Conservation (phyloP, 2,797 vertebrate genomes). For the Pristis pectinata region DNA sequence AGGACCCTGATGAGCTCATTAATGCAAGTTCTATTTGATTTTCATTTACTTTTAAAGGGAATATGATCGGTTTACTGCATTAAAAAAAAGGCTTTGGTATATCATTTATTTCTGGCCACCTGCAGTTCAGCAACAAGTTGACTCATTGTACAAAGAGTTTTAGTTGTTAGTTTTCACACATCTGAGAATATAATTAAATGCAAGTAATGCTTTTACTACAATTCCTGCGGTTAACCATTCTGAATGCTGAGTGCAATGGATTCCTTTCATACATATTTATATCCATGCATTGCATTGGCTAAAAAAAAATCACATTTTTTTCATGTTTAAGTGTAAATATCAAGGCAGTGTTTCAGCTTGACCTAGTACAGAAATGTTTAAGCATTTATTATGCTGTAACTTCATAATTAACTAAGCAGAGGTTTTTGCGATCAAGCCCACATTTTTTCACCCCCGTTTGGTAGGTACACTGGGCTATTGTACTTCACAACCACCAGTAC, state of each 20-base stretch:
- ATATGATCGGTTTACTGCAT: slow-evolving; percentile 8
- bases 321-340: background rate
- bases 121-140: background rate
- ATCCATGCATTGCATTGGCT: background rate
- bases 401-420: background rate
- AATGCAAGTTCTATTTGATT: slow-evolving; percentile 56
- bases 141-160: background rate
- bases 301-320: background rate
- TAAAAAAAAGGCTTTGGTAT: background rate
- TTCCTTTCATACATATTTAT: background rate
- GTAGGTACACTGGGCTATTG: background rate
- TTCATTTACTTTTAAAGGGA: slow-evolving; percentile 24
- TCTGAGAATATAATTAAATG: background rate
- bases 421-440: background rate
- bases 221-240: background rate
- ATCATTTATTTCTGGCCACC: slow-evolving; percentile 8
- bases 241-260: background rate
- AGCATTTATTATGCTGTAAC: background rate
- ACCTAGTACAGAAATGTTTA: background rate
- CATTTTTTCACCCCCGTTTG: background rate
- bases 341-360: background rate
- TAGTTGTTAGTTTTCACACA: background rate
- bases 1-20: slow-evolving; percentile 78
- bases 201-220: background rate
- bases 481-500: background rate